Percentiles rank a stretch among this genome's conserved stretches.
These are phyloP conservation scores for Ophioninae sp. DNA, from an alignment of 2,888 invertebrate genomes.

Conservation along the genomic window DNA sequence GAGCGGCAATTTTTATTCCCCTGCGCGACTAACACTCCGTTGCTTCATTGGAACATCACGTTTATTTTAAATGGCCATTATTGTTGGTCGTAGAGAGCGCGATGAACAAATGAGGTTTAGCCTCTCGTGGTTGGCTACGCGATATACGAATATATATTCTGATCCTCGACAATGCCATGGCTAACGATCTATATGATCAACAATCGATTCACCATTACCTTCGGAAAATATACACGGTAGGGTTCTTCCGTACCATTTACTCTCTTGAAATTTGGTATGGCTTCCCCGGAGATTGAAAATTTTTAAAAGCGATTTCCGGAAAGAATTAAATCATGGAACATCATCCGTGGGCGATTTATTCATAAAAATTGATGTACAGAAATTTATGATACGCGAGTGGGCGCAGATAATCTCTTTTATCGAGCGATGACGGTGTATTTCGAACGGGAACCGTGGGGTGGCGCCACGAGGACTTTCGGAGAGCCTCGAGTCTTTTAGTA, in stretches of 20 bases:
- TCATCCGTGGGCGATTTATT: not conserved
- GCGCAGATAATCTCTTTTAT: not conserved
- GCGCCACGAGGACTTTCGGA: not conserved
- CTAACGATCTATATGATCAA: slow-evolving; percentile 27
- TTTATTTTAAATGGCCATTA: slow-evolving; percentile 59
- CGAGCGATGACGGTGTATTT: not conserved
- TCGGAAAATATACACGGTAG: not conserved
- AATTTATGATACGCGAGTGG: not conserved
- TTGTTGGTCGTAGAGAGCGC: slow-evolving; percentile 46
- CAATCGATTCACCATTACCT: slow-evolving; percentile 35
- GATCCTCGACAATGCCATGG: not conserved
- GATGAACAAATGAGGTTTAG: slow-evolving; percentile 32
- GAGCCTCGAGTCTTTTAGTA: not conserved
- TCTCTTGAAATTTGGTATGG: not conserved
- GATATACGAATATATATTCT: slow-evolving; percentile 4
- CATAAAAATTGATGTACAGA: not conserved
- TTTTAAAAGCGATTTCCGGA: not conserved
- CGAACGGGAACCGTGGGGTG: not conserved
- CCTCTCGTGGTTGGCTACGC: slow-evolving; percentile 12
- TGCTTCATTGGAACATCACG: slow-evolving; percentile 51
- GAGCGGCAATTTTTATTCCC: slow-evolving; percentile 26
- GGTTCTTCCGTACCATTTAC: not conserved
- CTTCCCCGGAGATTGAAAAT: not conserved
- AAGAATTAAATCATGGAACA: not conserved
- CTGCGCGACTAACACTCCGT: slow-evolving; percentile 15